Evolutionary conservation across 1,140 invertebrate species (phyloP).

Genomic region (Apolygus lucorum): DNA sequence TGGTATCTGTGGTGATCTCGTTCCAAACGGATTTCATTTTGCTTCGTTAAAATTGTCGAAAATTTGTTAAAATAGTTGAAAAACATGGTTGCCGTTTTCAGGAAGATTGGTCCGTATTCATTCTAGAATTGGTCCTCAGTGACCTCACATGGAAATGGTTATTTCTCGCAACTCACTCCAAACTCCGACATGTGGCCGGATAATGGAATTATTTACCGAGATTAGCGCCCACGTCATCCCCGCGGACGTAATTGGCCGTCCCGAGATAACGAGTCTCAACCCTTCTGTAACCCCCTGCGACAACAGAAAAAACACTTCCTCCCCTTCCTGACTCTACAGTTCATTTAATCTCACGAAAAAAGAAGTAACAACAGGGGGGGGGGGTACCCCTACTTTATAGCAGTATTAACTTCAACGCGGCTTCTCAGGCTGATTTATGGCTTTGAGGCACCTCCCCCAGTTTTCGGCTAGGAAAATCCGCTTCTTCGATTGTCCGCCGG

Average conservation of each 20-base stretch:
- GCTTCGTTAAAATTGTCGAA: too few relatives aligned
- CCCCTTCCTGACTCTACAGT: background rate
- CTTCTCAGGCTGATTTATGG: background rate
- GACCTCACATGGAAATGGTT: too few relatives aligned
- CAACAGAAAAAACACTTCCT: background rate
- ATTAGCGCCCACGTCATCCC: background rate
- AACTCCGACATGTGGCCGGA: background rate
- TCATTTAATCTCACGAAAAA: background rate
- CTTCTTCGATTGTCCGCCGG: background rate
- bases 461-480: background rate
- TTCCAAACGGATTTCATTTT: too few relatives aligned
- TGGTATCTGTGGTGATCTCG: too few relatives aligned
- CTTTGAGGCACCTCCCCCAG: background rate
- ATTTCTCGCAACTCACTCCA: background rate
- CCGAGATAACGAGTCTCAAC: background rate
- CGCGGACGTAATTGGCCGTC: background rate
- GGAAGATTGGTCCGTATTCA: too few relatives aligned
- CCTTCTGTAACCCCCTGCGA: too few relatives aligned
- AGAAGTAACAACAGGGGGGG: too few relatives aligned
- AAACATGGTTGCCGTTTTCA: too few relatives aligned
- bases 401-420: background rate
- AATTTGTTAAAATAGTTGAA: too few relatives aligned
- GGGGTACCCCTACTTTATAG: background rate
- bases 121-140: too few relatives aligned
- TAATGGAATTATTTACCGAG: background rate